These are phyloP conservation scores for Netelia melanura DNA, from an alignment of 2,888 invertebrate genomes.

Conservation along the genomic window DNA sequence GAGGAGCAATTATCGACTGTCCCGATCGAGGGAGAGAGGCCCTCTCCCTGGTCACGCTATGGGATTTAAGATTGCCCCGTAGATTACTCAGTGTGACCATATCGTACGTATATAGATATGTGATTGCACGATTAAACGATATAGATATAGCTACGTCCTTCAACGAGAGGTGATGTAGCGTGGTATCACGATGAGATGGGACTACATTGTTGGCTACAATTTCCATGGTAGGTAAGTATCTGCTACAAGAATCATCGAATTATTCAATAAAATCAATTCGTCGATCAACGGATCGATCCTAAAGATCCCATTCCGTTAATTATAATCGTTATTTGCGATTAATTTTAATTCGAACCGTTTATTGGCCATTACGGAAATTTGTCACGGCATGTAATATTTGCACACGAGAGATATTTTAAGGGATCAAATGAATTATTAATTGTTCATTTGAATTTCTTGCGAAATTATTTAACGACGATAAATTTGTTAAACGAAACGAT, in stretches of 20 bases:
- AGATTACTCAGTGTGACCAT: slow-evolving; percentile 41
- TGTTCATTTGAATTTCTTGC: no score
- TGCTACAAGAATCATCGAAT: slow-evolving; percentile 7
- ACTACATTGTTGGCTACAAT: slow-evolving; percentile 7
- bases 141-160: not conserved
- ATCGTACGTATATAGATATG: slow-evolving; percentile 1
- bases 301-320: not conserved
- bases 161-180: not conserved
- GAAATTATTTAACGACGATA: no score
- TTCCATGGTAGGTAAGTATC: not conserved
- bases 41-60: slow-evolving; percentile 57
- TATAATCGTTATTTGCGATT: not conserved
- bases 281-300: not conserved
- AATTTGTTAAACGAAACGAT: no score
- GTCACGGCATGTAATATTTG: no score
- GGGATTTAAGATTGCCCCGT: slow-evolving; percentile 63
- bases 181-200: slow-evolving; percentile 9
- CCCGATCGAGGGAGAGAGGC: slow-evolving; percentile 30
- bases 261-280: not conserved
- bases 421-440: no score
- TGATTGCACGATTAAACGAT: not conserved
- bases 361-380: no score
- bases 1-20: slow-evolving; percentile 60
- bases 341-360: not conserved
- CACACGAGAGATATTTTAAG: no score